phyloP scores from a whole-genome alignment of 2,797 vertebrate genomes.

The Esox lucius region DNA sequence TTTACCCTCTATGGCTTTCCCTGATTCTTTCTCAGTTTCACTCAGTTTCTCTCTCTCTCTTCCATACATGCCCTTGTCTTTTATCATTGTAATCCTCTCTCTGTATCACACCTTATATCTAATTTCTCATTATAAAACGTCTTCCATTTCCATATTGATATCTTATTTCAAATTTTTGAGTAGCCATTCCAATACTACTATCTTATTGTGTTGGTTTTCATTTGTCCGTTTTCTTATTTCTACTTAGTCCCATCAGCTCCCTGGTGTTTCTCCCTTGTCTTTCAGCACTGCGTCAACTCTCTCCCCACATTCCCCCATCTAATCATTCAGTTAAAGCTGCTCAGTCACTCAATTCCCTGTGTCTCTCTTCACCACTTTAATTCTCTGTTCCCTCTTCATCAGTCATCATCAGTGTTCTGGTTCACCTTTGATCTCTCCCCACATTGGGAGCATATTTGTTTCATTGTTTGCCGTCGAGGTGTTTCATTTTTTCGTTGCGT shows the following conservation, averaged over 20 bases:
- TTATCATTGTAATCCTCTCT: not conserved
- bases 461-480: conserved; percentile 53
- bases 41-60: conserved; percentile 30
- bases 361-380: not conserved
- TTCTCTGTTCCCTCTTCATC: conserved; percentile 4
- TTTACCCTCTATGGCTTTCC: not conserved
- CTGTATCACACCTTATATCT: not conserved
- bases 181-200: not conserved
- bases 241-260: not conserved
- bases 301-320: not conserved
- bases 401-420: conserved; percentile 5
- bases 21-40: conserved; percentile 21
- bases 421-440: conserved; percentile 46
- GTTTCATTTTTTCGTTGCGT: conserved; percentile 71
- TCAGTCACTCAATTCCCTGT: not conserved
- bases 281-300: conserved; percentile 7
- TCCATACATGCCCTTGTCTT: not conserved
- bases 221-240: not conserved
- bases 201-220: not conserved
- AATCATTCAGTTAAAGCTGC: not conserved
- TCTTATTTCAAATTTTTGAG: not conserved
- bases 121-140: not conserved
- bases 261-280: not conserved
- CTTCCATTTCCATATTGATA: not conserved
- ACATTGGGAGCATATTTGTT: conserved; percentile 50